Base-by-base conservation (phyloP, 2,888 invertebrate species). In the Epistrophella euchroma region DNA sequence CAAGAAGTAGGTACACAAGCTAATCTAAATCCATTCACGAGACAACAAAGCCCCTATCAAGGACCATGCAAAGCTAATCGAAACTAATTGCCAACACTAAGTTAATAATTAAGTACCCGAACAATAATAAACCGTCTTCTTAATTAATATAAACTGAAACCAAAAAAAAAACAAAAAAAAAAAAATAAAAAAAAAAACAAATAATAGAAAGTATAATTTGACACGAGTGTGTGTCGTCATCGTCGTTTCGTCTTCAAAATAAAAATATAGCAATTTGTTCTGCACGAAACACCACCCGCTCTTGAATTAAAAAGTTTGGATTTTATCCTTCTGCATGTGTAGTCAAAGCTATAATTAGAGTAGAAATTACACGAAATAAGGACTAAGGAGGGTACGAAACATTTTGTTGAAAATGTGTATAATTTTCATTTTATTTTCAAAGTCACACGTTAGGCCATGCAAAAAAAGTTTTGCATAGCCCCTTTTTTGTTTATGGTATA, bases 301-400 rank as follows among this genome's bases (percentile, higher is more conserved):
- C 22, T 52, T 22, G n/a, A 52, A 37, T 68, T 50, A 68, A 52
- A 19, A 68, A 68, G 25, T 68, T 68, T 10, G 68, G 37, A 25
- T 68, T 66, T 66, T 68, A 68, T 68, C 52, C 52, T 52, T 68
- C 50, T 68, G 68, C 68, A 68, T 68, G 68, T 68, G 68, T 68
- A 68, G 52, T 68, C 68, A 68, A 68, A 68, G 68, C 68, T 17
- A 52, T 68, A 66, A 68, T 68, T 68, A 68, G 47, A 50, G 66
- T 22, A 43, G 32, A 50, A 68, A 68, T 68, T 68, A 68, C 68
- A 37, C 52, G 15, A 52, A 52, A 7, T 60, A 22, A 60, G 52
- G 37, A 50, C 17, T n/a, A 35, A 66, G 47, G 35, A 22, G 3
- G 32, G 22, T 11, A 15, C 50, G 35, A 45, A 64, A 45, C 43